Conservation (phyloP, 2,797 vertebrate species). For the Eulemur mongoz region DNA sequence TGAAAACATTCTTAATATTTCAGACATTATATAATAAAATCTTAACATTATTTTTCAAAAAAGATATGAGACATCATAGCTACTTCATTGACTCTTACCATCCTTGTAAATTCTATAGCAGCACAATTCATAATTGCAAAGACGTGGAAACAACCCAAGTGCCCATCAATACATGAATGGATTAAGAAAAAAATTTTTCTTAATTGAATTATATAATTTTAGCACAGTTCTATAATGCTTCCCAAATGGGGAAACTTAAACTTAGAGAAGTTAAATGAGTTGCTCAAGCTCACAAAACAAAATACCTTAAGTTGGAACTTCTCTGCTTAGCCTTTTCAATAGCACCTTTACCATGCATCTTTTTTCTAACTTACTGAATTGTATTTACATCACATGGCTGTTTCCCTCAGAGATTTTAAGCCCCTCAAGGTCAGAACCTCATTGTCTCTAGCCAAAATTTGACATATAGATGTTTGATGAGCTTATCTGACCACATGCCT, state of each 20-base stretch:
- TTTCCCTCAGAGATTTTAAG: not conserved
- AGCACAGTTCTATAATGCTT: not conserved
- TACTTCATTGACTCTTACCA: not conserved
- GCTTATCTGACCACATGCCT: not conserved
- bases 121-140: too few species aligned
- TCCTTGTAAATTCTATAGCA: not conserved
- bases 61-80: not conserved
- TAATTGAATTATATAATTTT: not conserved
- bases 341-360: not conserved
- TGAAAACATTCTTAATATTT: constrained; percentile 22
- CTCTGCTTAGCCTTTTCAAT: not conserved
- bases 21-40: not conserved
- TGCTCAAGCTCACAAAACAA: not conserved
- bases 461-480: not conserved
- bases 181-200: not conserved
- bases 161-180: too few species aligned
- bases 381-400: not conserved
- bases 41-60: constrained; percentile 29
- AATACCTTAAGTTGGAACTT: not conserved
- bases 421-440: not conserved
- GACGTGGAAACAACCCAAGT: too few species aligned
- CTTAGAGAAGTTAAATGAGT: not conserved
- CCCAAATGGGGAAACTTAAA: not conserved
- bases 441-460: not conserved
- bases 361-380: not conserved